phyloP scores from a whole-genome alignment of 2,113 vertebrate species.

The Barnardius zonarius region DNA sequence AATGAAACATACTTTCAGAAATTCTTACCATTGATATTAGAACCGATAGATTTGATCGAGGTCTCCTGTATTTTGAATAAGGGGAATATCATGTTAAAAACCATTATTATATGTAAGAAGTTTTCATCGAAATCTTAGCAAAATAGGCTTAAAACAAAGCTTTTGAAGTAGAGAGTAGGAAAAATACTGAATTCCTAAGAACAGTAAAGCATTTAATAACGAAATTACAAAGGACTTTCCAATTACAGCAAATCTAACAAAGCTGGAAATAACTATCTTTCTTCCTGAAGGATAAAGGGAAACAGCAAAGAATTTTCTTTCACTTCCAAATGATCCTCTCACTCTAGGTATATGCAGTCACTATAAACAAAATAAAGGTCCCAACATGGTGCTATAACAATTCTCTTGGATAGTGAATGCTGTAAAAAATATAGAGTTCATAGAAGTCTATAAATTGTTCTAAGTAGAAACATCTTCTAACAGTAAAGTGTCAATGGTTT shows the following conservation, averaged over 20 bases:
- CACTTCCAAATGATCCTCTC: neutral
- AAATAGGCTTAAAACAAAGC: neutral
- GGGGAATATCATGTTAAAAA: neutral
- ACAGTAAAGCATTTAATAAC: neutral
- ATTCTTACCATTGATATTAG: conserved; percentile 4
- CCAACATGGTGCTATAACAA: neutral
- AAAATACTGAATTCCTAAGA: neutral
- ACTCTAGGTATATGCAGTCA: neutral
- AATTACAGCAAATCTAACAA: neutral
- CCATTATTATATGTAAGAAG: neutral
- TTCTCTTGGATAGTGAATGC: neutral
- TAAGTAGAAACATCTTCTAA: neutral
- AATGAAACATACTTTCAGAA: neutral
- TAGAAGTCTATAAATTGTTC: neutral
- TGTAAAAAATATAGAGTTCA: neutral
- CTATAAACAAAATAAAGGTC: neutral
- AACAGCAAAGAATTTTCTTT: neutral
- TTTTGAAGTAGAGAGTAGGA: neutral
- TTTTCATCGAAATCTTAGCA: neutral
- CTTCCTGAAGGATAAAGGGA: neutral
- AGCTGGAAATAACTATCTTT: neutral
- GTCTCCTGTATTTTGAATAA: neutral
- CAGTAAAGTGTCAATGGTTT: neutral
- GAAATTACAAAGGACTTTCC: neutral
- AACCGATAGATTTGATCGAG: neutral